phyloP scores from a whole-genome alignment of 2,797 vertebrate species.

The Falco berigora region DNA sequence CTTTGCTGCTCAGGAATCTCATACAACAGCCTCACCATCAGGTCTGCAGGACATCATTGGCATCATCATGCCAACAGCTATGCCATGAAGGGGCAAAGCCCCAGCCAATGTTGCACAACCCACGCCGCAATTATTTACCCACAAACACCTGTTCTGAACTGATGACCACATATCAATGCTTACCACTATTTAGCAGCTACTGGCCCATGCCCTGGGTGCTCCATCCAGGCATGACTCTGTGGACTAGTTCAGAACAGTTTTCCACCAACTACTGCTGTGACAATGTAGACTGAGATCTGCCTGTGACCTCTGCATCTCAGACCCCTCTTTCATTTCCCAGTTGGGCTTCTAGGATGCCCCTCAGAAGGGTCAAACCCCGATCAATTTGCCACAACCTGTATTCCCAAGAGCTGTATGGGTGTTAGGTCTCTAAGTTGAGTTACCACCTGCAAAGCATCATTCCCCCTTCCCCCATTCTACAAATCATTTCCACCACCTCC shows the following conservation, averaged over 20 bases:
- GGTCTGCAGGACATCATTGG: not conserved
- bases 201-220: not conserved
- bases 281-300: not conserved
- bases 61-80: fast-evolving
- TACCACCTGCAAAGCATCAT: not conserved
- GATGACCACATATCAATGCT: not conserved
- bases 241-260: not conserved
- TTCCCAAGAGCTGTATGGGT: not conserved
- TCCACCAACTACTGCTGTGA: not conserved
- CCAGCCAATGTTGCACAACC: not conserved
- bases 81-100: not conserved
- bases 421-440: not conserved
- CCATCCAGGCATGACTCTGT: not conserved
- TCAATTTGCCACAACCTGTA: not conserved
- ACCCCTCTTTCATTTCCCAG: not conserved
- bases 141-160: not conserved
- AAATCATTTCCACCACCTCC: not conserved
- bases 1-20: not conserved
- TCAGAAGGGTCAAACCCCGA: not conserved
- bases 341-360: not conserved
- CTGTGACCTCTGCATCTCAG: not conserved
- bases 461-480: not conserved
- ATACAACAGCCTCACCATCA: not conserved
- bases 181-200: not conserved
- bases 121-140: fast-evolving